phyloP scores from a whole-genome alignment of 2,888 invertebrate species.

The Tenthredo scrophulariae region DNA sequence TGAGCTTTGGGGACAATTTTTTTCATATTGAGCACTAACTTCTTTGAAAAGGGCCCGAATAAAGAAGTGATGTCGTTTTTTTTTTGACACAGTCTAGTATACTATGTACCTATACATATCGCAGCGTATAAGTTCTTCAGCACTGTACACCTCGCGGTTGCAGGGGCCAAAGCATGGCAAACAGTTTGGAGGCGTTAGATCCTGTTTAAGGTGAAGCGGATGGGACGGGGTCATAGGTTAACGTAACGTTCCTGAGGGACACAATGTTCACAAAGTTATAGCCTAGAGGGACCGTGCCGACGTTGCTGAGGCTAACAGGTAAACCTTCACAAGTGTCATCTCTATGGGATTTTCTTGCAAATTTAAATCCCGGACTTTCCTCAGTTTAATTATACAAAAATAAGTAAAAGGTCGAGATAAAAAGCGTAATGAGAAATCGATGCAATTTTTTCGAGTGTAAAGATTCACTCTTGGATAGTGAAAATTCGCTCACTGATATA shows the following conservation, averaged over 20 bases:
- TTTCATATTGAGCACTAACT: too few relatives aligned
- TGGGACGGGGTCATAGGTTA: slow-evolving; percentile 40
- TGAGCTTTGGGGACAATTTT: too few relatives aligned
- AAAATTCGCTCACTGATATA: too few relatives aligned
- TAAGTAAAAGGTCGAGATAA: neutral
- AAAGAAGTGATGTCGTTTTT: too few relatives aligned
- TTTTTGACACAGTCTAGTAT: too few relatives aligned
- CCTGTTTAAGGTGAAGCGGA: slow-evolving; percentile 46
- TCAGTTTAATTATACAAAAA: neutral
- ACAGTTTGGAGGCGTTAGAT: slow-evolving; percentile 13
- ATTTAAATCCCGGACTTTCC: neutral
- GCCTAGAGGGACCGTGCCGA: slow-evolving; percentile 25
- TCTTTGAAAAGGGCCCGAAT: too few relatives aligned
- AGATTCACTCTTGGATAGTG: too few relatives aligned
- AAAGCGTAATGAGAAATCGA: neutral
- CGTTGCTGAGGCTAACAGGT: slow-evolving; percentile 32
- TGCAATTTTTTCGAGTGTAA: neutral
- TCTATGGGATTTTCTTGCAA: neutral
- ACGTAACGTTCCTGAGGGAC: slow-evolving; percentile 42
- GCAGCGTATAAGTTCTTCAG: neutral
- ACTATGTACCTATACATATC: neutral
- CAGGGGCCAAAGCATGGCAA: slow-evolving; percentile 8
- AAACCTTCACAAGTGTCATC: slow-evolving; percentile 41
- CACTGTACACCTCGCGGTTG: neutral
- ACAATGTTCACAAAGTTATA: slow-evolving; percentile 50